A percentile compares a stretch with the other conserved stretches of the same genome.
Conservation (phyloP, 37 sponge, comb jelly and placozoan species). For the Mnemiopsis leidyi region DNA sequence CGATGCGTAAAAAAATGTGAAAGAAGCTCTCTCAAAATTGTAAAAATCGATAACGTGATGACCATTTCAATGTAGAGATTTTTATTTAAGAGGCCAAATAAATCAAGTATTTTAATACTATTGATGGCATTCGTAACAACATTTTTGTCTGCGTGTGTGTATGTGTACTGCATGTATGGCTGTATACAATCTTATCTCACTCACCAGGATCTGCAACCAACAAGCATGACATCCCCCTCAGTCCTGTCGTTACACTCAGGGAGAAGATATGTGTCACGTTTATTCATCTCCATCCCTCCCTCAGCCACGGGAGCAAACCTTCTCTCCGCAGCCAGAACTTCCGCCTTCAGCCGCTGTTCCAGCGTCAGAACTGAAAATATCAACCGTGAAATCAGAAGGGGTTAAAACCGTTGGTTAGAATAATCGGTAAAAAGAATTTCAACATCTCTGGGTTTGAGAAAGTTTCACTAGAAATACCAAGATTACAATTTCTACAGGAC, state of each 20-base stretch:
- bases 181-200: neutral
- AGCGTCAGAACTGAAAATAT: conserved; percentile 7
- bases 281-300: neutral
- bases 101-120: too few relatives aligned
- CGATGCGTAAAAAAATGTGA: too few relatives aligned
- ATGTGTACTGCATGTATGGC: neutral
- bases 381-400: neutral
- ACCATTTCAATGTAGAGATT: too few relatives aligned
- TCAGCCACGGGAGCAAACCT: neutral
- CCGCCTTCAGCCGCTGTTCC: neutral
- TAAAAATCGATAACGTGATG: too few relatives aligned
- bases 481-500: too few relatives aligned
- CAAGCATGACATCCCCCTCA: neutral
- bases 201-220: conserved; percentile 52
- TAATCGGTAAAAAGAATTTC: too few relatives aligned
- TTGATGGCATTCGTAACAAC: too few relatives aligned
- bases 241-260: neutral
- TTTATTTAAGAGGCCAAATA: too few relatives aligned
- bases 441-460: too few relatives aligned
- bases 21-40: too few relatives aligned
- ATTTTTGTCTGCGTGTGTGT: neutral
- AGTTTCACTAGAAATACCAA: too few relatives aligned
- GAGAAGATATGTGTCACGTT: neutral
- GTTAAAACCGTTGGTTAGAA: too few relatives aligned
- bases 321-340: conserved; percentile 46